Percentiles rank a stretch among this genome's conserved stretches.
phyloP scores from a whole-genome alignment of 2,888 invertebrate species.

The Congeria kusceri region DNA sequence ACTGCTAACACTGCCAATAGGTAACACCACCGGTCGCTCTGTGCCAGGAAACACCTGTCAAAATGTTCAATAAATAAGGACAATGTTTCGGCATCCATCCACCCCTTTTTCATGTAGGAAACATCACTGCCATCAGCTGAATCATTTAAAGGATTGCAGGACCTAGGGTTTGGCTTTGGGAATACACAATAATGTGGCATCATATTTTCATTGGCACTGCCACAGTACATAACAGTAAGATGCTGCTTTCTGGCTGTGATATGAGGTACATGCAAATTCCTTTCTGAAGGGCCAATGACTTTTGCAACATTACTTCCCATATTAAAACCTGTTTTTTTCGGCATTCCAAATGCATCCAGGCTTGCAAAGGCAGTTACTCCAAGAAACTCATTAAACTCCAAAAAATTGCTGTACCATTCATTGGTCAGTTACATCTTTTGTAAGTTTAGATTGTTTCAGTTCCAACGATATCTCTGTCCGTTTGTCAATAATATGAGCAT shows the following conservation, averaged over 20 bases:
- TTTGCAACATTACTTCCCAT: too few species aligned
- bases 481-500: too few species aligned
- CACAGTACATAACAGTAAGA: neutral
- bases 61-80: neutral
- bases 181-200: neutral
- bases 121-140: neutral
- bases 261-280: neutral
- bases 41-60: conserved; percentile 3
- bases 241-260: neutral
- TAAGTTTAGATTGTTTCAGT: too few species aligned
- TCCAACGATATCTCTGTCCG: too few species aligned
- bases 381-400: too few species aligned
- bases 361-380: too few species aligned
- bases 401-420: too few species aligned
- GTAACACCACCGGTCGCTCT: neutral
- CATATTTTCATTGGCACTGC: neutral
- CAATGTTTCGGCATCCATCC: neutral
- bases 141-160: neutral
- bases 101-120: neutral
- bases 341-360: too few species aligned
- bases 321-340: too few species aligned
- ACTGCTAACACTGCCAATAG: neutral
- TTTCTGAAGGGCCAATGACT: neutral
- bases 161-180: neutral
- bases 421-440: too few species aligned